A percentile compares a stretch with the other conserved stretches of the same genome.
Evolutionary conservation across 2,113 vertebrate genomes (phyloP).

Genomic region (Pterocles gutturalis): DNA sequence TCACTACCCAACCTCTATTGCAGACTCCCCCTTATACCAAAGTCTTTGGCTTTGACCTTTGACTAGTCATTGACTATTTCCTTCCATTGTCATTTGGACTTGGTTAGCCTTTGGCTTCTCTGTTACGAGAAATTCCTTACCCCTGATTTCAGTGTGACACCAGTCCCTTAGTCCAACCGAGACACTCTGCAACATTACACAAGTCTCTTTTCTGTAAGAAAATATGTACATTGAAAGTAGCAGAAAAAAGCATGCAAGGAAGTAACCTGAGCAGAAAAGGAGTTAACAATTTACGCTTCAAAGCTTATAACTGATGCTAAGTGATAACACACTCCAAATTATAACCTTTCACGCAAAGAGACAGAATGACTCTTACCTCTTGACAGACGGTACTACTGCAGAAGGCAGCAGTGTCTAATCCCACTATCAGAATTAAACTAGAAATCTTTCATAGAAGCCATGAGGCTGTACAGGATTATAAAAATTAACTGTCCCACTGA

Average conservation of each 20-base stretch:
- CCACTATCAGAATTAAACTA: not conserved
- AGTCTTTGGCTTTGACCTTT: not conserved
- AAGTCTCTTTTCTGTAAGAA: not conserved
- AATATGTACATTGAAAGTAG: not conserved
- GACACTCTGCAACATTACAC: not conserved
- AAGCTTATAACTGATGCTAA: not conserved
- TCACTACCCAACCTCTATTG: not conserved
- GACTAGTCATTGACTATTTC: not conserved
- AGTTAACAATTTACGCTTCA: not conserved
- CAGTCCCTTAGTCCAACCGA: not conserved
- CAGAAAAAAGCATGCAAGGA: not conserved
- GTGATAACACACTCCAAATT: not conserved
- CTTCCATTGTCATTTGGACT: not conserved
- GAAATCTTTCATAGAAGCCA: not conserved
- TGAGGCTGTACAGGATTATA: not conserved
- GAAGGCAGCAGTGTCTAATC: not conserved
- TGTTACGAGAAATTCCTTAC: not conserved
- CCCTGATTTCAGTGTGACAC: not conserved
- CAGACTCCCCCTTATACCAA: not conserved
- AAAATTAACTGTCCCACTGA: not conserved
- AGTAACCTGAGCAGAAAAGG: not conserved
- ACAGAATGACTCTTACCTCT: not conserved
- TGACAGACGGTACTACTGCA: not conserved
- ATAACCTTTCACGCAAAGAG: not conserved
- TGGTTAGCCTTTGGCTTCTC: not conserved